These are phyloP conservation scores for Dryobota labecula DNA, from an alignment of 2,888 invertebrate genomes.

Conservation along the genomic window DNA sequence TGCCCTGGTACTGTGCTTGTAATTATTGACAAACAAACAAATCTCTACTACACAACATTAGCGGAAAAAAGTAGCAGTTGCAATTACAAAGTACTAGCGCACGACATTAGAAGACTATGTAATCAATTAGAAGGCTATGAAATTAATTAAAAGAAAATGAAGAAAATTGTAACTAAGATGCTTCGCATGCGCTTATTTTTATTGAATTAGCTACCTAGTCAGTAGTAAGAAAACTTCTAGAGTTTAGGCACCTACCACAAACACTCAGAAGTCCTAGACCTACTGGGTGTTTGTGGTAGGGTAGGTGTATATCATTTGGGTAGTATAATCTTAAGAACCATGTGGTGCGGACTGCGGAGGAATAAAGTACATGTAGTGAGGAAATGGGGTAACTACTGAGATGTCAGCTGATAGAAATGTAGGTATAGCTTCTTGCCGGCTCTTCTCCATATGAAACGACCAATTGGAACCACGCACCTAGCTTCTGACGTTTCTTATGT, in stretches of 20 bases:
- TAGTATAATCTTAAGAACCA: no score
- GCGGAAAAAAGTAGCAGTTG: background rate
- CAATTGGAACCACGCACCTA: no score
- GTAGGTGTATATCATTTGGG: background rate
- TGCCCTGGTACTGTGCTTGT: background rate
- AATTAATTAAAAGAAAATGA: conserved; percentile 15
- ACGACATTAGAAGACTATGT: background rate
- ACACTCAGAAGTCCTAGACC: no score
- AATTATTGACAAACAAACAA: background rate
- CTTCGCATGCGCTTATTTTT: background rate
- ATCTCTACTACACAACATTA: background rate
- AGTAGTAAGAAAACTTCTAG: background rate
- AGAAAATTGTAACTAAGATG: background rate
- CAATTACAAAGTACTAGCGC: conserved; percentile 6
- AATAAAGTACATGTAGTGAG: background rate
- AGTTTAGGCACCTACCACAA: no score
- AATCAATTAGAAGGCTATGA: background rate
- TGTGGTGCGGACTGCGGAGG: no score
- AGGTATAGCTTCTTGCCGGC: no score
- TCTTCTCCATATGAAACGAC: no score
- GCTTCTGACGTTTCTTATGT: no score
- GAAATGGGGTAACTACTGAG: background rate
- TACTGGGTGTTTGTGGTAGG: background rate
- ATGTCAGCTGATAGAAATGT: background rate
- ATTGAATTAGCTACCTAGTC: background rate